Conservation (phyloP, 1,140 invertebrate genomes). For the Pemphigus obesinymphae region DNA sequence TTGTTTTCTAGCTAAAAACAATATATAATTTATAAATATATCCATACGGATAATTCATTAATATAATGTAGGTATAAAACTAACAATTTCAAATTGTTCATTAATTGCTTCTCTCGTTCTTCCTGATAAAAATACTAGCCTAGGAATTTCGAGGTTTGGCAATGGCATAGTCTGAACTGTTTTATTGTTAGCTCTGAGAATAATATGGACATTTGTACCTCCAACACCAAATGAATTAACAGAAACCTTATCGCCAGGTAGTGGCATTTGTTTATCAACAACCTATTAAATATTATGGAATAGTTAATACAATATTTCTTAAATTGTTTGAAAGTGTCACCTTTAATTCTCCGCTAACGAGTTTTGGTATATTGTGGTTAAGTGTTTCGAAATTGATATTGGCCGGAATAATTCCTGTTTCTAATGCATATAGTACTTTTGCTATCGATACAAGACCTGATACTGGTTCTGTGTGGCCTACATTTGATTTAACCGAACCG, state of each 20-base stretch:
- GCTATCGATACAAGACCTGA: constrained; percentile 59
- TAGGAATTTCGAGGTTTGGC: constrained; percentile 45
- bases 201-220: constrained; percentile 60
- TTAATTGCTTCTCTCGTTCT: constrained; percentile 43
- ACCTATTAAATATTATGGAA: constrained; percentile 49
- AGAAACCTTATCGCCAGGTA: constrained; percentile 54
- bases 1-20: background rate
- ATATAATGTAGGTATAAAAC: background rate
- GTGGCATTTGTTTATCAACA: constrained; percentile 54
- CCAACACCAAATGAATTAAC: constrained; percentile 64
- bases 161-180: background rate
- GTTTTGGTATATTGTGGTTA: constrained; percentile 56
- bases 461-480: constrained; percentile 69
- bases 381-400: constrained; percentile 47
- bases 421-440: constrained; percentile 52
- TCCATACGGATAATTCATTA: too few species aligned
- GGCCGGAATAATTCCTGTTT: constrained; percentile 46
- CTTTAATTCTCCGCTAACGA: constrained; percentile 53
- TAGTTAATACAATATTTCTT: background rate
- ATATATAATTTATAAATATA: background rate
- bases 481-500: constrained; percentile 71
- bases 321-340: constrained; percentile 30
- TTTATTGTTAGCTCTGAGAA: constrained; percentile 51
- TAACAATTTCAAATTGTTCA: constrained; percentile 36
- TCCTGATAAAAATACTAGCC: constrained; percentile 46